phyloP scores from a whole-genome alignment of 2,888 invertebrate species.

The Drosophila stalkeri region DNA sequence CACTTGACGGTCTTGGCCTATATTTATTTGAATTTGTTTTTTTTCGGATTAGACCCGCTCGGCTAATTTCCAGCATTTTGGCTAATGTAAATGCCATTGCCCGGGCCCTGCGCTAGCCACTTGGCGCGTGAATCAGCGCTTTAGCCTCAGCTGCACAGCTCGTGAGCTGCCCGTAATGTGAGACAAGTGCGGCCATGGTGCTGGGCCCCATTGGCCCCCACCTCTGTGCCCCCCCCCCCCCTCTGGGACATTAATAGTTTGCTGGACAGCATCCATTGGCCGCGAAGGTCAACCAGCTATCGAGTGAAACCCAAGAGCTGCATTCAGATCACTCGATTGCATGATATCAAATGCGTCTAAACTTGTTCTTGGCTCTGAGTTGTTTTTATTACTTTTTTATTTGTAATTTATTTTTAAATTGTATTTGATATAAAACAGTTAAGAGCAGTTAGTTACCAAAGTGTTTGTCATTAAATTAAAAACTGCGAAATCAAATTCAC shows the following conservation, averaged over 20 bases:
- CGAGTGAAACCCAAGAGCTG: conserved; percentile 36
- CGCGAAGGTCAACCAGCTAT: conserved; percentile 65
- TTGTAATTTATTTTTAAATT: not conserved
- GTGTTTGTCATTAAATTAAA: not conserved
- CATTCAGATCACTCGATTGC: conserved; percentile 39
- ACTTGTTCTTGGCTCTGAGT: conserved; percentile 40
- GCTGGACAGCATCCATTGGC: conserved; percentile 46
- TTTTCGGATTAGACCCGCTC: conserved; percentile 62
- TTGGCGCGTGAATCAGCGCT: conserved; percentile 65
- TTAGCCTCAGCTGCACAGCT: conserved; percentile 21
- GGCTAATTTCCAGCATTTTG: conserved; percentile 62
- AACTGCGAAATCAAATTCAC: not conserved
- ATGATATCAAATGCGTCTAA: conserved; percentile 29
- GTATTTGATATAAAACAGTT: not conserved
- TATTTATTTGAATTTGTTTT: conserved; percentile 40
- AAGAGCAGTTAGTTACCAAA: not conserved
- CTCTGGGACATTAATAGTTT: conserved; percentile 42
- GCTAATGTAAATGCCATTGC: conserved; percentile 61
- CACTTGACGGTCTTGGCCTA: conserved; percentile 65
- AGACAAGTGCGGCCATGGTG: conserved; percentile 71
- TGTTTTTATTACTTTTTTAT: not conserved
- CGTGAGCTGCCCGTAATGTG: conserved; percentile 53
- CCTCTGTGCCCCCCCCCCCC: conserved; percentile 7
- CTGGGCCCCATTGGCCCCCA: conserved; percentile 10
- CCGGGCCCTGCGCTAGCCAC: conserved; percentile 22